Base-by-base conservation (phyloP, 1,140 invertebrate species). In the Neelides sp. region DNA sequence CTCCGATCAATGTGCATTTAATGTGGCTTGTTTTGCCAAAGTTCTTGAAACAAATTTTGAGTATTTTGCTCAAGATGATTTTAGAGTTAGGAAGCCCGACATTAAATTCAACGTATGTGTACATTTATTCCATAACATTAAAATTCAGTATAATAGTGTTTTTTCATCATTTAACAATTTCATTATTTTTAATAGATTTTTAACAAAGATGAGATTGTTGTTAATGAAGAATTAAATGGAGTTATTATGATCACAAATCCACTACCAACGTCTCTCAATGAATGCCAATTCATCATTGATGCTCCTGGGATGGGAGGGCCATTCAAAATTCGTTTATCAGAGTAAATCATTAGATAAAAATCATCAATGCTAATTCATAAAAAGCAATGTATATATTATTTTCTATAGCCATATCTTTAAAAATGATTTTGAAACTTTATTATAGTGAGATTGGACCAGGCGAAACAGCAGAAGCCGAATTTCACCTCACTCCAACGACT, bases 41-140 rank as follows among this genome's bases (percentile, higher is more conserved):
- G 83, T 94, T 3, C 73, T 78, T 12, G 81, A 88, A 39, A 90
- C 79, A 1, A 78, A 85, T 37, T 91, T 79, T 63, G 85, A 91
- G 62, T 92, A 87, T 63, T 88, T 84, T 61, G 84, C 83, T 0
- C 83, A 89, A 68, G 85, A 90, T 61, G 85, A 91, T 66, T 90
- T 91, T 63, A 75, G 86, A 55, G 80, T 93, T 2, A 70, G 85
- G 19, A 91, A 90, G 62, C 88, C 89, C 0, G 85, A 91, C 63
- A 86, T 93, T 32, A 81, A 82, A 65, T 82, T 93, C 48, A 73
- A 74, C 59, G 78, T 80, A 64, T 51, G 39, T n/a, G 12, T 10
- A 35, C 36, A 34, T 30, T 43, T 4, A 32, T 13, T 28, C 8
- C 19, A 30, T 17, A 3, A 28, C 43, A 12, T 19, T 36, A 24